Conservation (phyloP, 2,113 vertebrate genomes). For the Archocentrus centrarchus region DNA sequence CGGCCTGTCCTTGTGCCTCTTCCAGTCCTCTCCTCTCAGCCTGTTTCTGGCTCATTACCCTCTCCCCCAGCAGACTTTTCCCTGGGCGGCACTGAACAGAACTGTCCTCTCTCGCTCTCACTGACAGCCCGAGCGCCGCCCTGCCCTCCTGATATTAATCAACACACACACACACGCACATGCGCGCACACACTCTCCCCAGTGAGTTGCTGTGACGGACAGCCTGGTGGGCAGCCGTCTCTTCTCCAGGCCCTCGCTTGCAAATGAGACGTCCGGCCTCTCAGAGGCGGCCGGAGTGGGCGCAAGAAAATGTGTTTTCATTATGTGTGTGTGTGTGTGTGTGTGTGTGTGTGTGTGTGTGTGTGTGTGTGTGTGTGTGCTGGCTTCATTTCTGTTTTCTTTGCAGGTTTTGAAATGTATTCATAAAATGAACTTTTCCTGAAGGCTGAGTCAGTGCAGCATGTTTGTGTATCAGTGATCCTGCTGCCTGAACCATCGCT, state of each 20-base stretch:
- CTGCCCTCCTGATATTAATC: slow-evolving; percentile 81
- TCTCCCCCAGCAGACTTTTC: slow-evolving; percentile 80
- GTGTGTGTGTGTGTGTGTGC: background rate
- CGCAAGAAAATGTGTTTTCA: slow-evolving; percentile 58
- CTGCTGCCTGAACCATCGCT: too few species aligned
- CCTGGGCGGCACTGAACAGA: slow-evolving; percentile 80
- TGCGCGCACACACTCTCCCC: slow-evolving; percentile 45
- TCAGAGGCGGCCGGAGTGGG: slow-evolving; percentile 42
- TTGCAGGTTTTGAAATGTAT: background rate
- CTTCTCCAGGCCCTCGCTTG: slow-evolving; percentile 68
- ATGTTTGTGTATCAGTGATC: too few species aligned
- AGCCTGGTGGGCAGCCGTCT: slow-evolving; percentile 69
- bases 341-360: slow-evolving; percentile 4
- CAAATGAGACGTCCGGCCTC: slow-evolving; percentile 73
- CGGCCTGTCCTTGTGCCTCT: slow-evolving; percentile 77
- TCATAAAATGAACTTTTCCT: background rate
- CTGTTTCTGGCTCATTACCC: slow-evolving; percentile 84
- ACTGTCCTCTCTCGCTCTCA: slow-evolving; percentile 76
- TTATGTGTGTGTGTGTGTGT: slow-evolving; percentile 20
- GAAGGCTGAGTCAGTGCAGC: too few species aligned
- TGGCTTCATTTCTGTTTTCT: slow-evolving; percentile 6
- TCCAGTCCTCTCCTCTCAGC: slow-evolving; percentile 70
- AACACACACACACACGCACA: slow-evolving; percentile 56
- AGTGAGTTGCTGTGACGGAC: slow-evolving; percentile 65
- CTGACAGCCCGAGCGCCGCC: slow-evolving; percentile 70